Evolutionary conservation across 35 echinoderm and acorn worm genomes (phyloP).

Genomic region (Stichopus chloronotus): DNA sequence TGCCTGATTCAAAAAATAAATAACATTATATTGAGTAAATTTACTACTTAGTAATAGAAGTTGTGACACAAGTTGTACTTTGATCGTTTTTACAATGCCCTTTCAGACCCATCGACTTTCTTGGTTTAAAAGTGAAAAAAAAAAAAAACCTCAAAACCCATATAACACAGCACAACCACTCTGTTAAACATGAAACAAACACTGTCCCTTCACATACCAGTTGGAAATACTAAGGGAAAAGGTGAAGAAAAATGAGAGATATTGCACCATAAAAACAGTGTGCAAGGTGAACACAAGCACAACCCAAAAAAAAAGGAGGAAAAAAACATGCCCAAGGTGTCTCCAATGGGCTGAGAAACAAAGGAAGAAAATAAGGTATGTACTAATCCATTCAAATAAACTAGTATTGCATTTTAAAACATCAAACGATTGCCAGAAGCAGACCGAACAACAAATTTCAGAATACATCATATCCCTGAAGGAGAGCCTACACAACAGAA

Average conservation of each 20-base stretch:
- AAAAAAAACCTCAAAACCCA: too few species aligned
- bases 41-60: too few species aligned
- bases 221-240: neutral
- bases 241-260: neutral
- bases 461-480: constrained; percentile 17
- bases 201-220: neutral
- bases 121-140: too few species aligned
- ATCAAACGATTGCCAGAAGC: constrained; percentile 6
- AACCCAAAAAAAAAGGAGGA: constrained; percentile 18
- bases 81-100: too few species aligned
- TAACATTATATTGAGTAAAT: too few species aligned
- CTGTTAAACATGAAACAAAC: neutral
- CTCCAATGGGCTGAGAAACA: neutral
- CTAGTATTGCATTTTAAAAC: constrained; percentile 32
- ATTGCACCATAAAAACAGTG: neutral
- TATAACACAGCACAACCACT: neutral
- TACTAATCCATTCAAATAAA: neutral
- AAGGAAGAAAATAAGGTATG: neutral
- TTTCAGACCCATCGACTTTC: too few species aligned
- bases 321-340: neutral
- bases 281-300: constrained; percentile 6
- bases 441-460: constrained; percentile 31
- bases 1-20: too few species aligned
- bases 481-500: constrained; percentile 16
- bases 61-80: too few species aligned